Evolutionary conservation across 2,888 invertebrate genomes (phyloP).

Genomic region (Aspidapion aeneum): DNA sequence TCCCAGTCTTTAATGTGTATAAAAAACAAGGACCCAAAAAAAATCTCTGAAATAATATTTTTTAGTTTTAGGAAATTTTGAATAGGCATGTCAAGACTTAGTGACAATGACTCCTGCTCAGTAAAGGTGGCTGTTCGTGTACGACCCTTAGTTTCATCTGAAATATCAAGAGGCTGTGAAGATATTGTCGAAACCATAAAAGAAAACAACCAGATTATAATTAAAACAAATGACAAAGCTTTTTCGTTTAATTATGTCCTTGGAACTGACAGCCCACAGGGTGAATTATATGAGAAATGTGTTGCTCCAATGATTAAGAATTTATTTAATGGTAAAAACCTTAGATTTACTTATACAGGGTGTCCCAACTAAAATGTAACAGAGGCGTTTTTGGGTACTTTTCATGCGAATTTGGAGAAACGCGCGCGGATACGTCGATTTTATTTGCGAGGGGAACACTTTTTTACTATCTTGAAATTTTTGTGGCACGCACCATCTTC

Average conservation of each 20-base stretch:
- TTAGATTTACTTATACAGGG: slow-evolving; percentile 49
- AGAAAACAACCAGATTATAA: slow-evolving; percentile 65
- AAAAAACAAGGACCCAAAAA: too few relatives aligned
- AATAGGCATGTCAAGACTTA: too few relatives aligned
- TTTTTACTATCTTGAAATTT: too few relatives aligned
- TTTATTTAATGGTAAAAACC: slow-evolving; percentile 62
- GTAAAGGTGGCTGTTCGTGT: slow-evolving; percentile 81
- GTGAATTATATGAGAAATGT: slow-evolving; percentile 68
- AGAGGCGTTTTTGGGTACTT: too few relatives aligned
- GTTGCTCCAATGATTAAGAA: slow-evolving; percentile 68
- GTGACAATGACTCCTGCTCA: slow-evolving; percentile 33
- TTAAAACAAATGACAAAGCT: slow-evolving; percentile 56
- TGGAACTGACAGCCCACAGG: slow-evolving; percentile 64
- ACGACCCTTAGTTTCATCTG: slow-evolving; percentile 72
- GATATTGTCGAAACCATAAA: slow-evolving; percentile 65
- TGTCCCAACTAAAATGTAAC: too few relatives aligned
- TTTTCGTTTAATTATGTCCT: slow-evolving; percentile 87
- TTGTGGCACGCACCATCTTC: too few relatives aligned
- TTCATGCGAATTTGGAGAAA: too few relatives aligned
- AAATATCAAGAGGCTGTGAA: slow-evolving; percentile 71
- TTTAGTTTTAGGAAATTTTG: too few relatives aligned
- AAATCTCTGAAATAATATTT: too few relatives aligned
- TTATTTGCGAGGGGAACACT: too few relatives aligned
- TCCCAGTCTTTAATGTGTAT: too few relatives aligned
- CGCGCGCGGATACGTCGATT: too few relatives aligned